These are phyloP conservation scores for Microctonus brassicae DNA, from an alignment of 2,888 invertebrate genomes.

Conservation along the genomic window DNA sequence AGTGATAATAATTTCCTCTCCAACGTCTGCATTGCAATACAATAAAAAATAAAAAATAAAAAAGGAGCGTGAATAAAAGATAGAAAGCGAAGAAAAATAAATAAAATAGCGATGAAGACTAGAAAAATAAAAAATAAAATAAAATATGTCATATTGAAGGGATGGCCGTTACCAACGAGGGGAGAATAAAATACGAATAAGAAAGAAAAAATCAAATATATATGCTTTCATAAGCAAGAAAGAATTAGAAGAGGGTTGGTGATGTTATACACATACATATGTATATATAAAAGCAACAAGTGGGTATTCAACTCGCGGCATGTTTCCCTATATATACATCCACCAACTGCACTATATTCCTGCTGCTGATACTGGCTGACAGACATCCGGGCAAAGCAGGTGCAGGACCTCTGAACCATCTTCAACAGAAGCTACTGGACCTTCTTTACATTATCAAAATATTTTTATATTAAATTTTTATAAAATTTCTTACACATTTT, in stretches of 20 bases:
- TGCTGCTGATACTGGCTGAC: constrained; percentile 38
- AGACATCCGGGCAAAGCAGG: constrained; percentile 51
- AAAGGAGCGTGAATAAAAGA: constrained; percentile 29
- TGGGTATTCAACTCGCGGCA: constrained; percentile 50
- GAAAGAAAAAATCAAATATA: too few relatives aligned
- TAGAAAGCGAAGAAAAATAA: too few relatives aligned
- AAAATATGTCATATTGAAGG: too few relatives aligned
- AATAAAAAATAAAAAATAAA: constrained; percentile 2
- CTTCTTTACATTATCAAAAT: constrained; percentile 8
- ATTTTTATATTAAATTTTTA: not conserved
- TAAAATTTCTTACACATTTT: not conserved
- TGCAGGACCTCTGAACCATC: constrained; percentile 58
- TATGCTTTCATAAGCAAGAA: too few relatives aligned
- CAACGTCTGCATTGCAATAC: not conserved
- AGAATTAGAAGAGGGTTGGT: not conserved
- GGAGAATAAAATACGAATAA: constrained; percentile 36
- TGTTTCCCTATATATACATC: constrained; percentile 33
- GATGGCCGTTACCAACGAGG: too few relatives aligned
- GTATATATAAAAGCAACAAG: constrained; percentile 60
- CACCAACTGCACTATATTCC: constrained; percentile 39
- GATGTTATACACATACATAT: too few relatives aligned
- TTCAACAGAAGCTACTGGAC: constrained; percentile 45
- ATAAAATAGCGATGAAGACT: constrained; percentile 29
- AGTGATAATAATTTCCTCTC: constrained; percentile 15
- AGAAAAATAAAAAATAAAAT: constrained; percentile 30